Evolutionary conservation across 1,140 invertebrate genomes (phyloP).

Genomic region (Camponotus vicinus): DNA sequence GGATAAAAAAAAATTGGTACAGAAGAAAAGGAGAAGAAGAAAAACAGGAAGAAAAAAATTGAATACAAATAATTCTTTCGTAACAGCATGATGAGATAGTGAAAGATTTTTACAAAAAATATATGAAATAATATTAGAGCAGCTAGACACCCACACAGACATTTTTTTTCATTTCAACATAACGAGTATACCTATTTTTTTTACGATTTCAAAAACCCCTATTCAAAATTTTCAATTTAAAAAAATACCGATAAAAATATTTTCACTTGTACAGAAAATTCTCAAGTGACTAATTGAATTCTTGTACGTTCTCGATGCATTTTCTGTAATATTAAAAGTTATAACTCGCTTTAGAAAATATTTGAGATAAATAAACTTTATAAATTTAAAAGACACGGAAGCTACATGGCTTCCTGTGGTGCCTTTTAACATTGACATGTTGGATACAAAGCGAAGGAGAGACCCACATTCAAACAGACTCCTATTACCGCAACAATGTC

Average conservation of each 20-base stretch:
- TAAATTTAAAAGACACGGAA: neutral
- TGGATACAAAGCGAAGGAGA: neutral
- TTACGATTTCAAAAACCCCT: neutral
- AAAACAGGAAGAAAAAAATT: too few relatives aligned
- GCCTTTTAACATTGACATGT: neutral
- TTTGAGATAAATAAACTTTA: neutral
- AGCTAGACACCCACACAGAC: too few relatives aligned
- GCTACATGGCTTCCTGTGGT: neutral
- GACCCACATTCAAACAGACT: neutral
- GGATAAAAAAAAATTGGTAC: neutral
- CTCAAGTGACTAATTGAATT: neutral
- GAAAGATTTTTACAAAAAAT: too few relatives aligned
- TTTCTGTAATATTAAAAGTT: neutral
- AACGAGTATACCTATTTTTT: too few relatives aligned
- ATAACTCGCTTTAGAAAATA: neutral
- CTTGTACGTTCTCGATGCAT: neutral
- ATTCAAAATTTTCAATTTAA: neutral
- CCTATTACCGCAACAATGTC: conserved; percentile 24
- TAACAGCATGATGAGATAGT: too few relatives aligned
- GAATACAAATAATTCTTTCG: too few relatives aligned
- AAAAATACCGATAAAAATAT: neutral
- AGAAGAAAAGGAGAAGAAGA: too few relatives aligned
- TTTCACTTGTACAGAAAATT: neutral
- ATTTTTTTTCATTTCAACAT: too few relatives aligned
- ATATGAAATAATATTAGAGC: too few relatives aligned